Evolutionary conservation across 1,140 invertebrate genomes (phyloP).

Genomic region (Dermatophagoides farinae): DNA sequence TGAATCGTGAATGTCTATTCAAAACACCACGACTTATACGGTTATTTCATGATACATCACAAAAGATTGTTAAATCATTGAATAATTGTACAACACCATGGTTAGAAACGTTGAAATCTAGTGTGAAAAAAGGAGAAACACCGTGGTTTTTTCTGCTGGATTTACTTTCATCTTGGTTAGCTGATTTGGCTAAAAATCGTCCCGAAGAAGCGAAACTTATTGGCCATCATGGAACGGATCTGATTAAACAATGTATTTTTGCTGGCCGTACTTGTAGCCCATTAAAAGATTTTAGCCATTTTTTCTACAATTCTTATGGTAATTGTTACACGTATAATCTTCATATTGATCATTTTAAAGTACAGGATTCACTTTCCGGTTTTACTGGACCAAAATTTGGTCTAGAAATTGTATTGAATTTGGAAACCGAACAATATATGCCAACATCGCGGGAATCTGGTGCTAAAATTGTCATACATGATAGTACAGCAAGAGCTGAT

Average conservation of each 20-base stretch:
- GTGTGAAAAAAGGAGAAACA: constrained; percentile 9
- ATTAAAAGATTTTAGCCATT: background rate
- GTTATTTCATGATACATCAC: constrained; percentile 10
- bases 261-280: constrained; percentile 10
- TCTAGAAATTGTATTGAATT: constrained; percentile 23
- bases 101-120: constrained; percentile 7
- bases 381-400: constrained; percentile 21
- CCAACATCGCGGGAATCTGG: constrained; percentile 22
- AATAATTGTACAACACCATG: constrained; percentile 12
- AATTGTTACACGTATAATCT: constrained; percentile 17
- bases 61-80: constrained; percentile 7
- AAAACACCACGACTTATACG: constrained; percentile 10
- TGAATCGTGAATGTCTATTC: constrained; percentile 9
- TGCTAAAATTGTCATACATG: constrained; percentile 24
- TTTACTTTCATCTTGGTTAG: constrained; percentile 11
- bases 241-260: constrained; percentile 13
- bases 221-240: constrained; percentile 6
- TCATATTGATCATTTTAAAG: background rate
- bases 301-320: constrained; percentile 14
- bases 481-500: constrained; percentile 16
- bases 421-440: constrained; percentile 26
- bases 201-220: constrained; percentile 2
- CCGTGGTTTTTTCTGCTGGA: constrained; percentile 15
- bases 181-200: constrained; percentile 12
- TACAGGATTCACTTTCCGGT: background rate